Evolutionary conservation across 2,888 invertebrate species (phyloP), one percentile per base, ranked within the genome.

Genomic region (Meliscaeva auricollis): DNA sequence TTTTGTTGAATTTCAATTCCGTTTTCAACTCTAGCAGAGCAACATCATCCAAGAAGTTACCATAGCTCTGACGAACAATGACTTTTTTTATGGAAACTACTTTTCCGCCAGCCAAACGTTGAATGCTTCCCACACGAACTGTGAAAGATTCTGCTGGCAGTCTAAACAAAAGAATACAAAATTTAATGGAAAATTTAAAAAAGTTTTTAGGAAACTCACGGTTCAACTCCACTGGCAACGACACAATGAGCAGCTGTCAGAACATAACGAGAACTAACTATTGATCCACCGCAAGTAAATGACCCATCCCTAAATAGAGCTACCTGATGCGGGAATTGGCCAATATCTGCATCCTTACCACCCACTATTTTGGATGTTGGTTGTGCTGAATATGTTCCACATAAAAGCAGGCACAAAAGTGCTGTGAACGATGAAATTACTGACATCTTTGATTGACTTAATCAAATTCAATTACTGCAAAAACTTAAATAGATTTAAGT

Each of bases 291-390:
- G 66, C 92, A 91, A 8, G 54, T 73, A 41, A 90, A 90, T 0
- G 79, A 78, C n/a, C 88, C 88, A 62, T 89, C 83, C 6, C 89
- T 78, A 22, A 90, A 90, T 35, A 92, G 72, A 5, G 92, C 92
- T 2, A 89, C 90, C 78, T 91, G 90, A 88, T 90, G 90, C 7
- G 93, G 92, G 79, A 90, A 90, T 79, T 91, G 89, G 2, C 88
- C 90, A 9, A 87, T 44, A 0, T 66, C 44, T 17, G 91, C 92
- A 82, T 91, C 89, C 26, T 89, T 87, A 3, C 92, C 92, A 41
- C 66, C 66, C 13, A 66, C 66, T n/a, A 66, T n/a, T 20, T 35
- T 48, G 0, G 46, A 48, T 32, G 20, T 0, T 13, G 58, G 35
- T 35, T 1, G 3, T 8, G 35, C 35, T 9, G 9, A 35, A 9